Percentiles rank a stretch among this genome's conserved stretches.
These are phyloP conservation scores for Leucoma salicis DNA, from an alignment of 2,888 invertebrate genomes.

Conservation along the genomic window DNA sequence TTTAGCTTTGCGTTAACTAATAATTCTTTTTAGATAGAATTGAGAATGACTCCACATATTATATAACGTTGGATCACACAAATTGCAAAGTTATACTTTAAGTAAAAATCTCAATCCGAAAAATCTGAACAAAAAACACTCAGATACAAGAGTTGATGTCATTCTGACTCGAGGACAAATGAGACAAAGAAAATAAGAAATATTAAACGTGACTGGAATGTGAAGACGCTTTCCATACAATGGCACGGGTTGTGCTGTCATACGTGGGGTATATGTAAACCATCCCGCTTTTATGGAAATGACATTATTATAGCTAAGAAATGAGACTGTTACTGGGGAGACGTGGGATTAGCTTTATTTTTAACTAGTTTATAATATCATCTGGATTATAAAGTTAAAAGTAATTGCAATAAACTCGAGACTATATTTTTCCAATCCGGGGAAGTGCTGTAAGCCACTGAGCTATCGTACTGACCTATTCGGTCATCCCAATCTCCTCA, in stretches of 20 bases:
- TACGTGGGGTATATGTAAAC: conserved; percentile 57
- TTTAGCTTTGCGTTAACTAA: no score
- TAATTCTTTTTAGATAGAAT: no score
- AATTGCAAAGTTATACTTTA: conserved; percentile 34
- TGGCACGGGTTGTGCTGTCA: conserved; percentile 51
- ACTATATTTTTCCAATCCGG: no score
- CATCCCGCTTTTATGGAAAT: conserved; percentile 62
- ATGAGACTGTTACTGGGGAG: conserved; percentile 41
- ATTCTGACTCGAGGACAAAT: conserved; percentile 73
- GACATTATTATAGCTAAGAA: conserved; percentile 50
- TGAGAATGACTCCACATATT: conserved; percentile 19
- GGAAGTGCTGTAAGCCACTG: no score
- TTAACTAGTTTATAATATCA: no score
- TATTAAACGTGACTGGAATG: conserved; percentile 78
- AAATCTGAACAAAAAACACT: conserved; percentile 56
- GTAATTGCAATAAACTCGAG: no score
- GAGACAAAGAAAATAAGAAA: conserved; percentile 79
- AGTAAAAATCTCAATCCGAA: conserved; percentile 39
- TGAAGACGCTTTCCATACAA: conserved; percentile 65
- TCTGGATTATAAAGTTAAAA: no score
- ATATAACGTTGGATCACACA: conserved; percentile 3
- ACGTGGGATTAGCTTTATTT: conserved; percentile 28
- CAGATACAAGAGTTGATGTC: conserved; percentile 60
- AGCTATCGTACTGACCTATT: no score
- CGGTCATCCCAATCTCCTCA: no score